Evolutionary conservation across 2,797 vertebrate genomes (phyloP).

Genomic region (Ptychobarbus kaznakovi): DNA sequence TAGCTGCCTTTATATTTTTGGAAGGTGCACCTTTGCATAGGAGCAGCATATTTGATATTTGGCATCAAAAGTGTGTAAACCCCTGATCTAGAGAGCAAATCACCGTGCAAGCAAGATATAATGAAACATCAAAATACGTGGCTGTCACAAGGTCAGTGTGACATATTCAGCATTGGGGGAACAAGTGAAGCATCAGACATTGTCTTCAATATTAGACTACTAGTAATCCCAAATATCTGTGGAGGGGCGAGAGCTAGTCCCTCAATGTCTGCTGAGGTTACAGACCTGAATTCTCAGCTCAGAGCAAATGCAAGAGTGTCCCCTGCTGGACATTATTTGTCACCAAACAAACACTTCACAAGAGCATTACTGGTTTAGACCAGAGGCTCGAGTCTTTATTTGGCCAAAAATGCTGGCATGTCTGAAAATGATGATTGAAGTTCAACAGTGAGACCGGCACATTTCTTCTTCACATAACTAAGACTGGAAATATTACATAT

Average conservation of each 20-base stretch:
- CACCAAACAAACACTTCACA: neutral
- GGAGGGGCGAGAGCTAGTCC: neutral
- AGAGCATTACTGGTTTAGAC: neutral
- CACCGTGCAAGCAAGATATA: neutral
- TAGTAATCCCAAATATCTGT: neutral
- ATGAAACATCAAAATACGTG: neutral
- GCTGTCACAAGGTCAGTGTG: neutral
- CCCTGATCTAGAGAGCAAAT: neutral
- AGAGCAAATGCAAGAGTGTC: constrained; percentile 38
- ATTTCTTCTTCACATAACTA: neutral
- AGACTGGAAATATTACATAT: neutral
- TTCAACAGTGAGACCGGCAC: neutral
- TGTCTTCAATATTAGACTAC: neutral
- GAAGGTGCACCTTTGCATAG: neutral
- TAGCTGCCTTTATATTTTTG: neutral
- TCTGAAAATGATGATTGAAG: neutral
- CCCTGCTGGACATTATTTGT: constrained; percentile 9
- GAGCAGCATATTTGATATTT: neutral
- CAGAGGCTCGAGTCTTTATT: neutral
- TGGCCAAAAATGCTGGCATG: neutral
- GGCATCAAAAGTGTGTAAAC: neutral
- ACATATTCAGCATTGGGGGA: neutral
- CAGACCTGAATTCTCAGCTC: neutral
- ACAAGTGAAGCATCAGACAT: neutral
- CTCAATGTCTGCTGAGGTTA: neutral